These are phyloP conservation scores for Notocelia uddmanniana DNA, from an alignment of 2,888 invertebrate genomes.

Conservation along the genomic window DNA sequence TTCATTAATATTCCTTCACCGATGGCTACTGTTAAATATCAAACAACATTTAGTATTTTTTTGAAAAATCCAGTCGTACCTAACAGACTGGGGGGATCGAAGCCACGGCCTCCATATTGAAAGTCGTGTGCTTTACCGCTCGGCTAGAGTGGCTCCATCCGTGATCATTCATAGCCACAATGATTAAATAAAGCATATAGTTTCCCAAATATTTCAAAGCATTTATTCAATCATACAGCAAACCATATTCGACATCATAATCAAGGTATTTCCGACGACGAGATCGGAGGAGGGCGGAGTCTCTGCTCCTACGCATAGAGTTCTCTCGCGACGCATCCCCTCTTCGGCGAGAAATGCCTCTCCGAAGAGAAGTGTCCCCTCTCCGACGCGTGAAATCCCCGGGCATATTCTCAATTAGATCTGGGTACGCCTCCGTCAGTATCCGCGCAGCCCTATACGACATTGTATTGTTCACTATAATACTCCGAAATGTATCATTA, in stretches of 20 bases:
- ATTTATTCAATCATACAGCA: constrained; percentile 64
- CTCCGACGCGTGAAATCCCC: constrained; percentile 47
- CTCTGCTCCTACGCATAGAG: constrained; percentile 50
- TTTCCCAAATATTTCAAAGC: too few relatives aligned
- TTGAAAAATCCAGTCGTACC: too few relatives aligned
- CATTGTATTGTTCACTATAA: constrained; percentile 68
- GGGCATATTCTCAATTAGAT: constrained; percentile 51
- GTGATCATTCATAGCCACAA: too few relatives aligned
- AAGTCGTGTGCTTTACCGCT: too few relatives aligned
- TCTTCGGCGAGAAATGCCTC: neutral
- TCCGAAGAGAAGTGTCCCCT: constrained; percentile 46
- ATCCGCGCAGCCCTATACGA: constrained; percentile 57
- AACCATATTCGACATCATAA: constrained; percentile 74
- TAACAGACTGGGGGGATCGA: too few relatives aligned
- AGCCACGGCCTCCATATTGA: too few relatives aligned
- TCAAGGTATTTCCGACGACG: constrained; percentile 56
- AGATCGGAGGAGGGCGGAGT: constrained; percentile 43
- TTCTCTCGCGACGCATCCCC: too few relatives aligned
- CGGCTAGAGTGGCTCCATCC: too few relatives aligned
- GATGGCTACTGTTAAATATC: too few relatives aligned
- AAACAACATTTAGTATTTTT: too few relatives aligned
- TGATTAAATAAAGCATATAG: too few relatives aligned
- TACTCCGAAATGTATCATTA: constrained; percentile 69
- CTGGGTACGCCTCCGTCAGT: constrained; percentile 68
- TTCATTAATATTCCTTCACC: too few relatives aligned